Conservation (phyloP, 2,888 invertebrate genomes). For the Allolobophora icterica region DNA sequence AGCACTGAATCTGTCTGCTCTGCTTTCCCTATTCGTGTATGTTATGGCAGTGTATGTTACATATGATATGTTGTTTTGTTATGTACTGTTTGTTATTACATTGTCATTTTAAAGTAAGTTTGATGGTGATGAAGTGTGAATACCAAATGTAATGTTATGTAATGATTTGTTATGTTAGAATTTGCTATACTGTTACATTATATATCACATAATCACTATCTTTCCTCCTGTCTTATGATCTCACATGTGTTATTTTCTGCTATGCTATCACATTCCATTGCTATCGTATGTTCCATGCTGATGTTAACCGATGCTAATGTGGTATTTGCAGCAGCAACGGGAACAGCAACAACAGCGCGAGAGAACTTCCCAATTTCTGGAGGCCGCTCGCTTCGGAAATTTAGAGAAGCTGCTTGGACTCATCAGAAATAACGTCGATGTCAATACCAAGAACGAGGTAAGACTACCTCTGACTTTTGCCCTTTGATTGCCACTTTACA, state of each 20-base stretch:
- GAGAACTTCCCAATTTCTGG: slow-evolving; percentile 95
- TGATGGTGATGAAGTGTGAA: too few relatives aligned
- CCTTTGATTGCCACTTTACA: too few relatives aligned
- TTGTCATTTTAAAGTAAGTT: too few relatives aligned
- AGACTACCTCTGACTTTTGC: slow-evolving; percentile 68
- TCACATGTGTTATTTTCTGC: background rate
- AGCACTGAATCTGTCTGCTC: too few relatives aligned
- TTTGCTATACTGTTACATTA: background rate
- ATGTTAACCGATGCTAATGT: background rate
- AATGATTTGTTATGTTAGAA: background rate
- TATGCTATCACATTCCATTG: background rate
- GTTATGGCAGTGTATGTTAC: too few relatives aligned
- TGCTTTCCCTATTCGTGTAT: too few relatives aligned
- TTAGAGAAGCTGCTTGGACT: slow-evolving; percentile 96
- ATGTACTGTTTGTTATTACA: too few relatives aligned
- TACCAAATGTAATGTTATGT: background rate
- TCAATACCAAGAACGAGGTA: slow-evolving; percentile 98
- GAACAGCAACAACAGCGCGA: slow-evolving; percentile 77
- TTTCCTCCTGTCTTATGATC: background rate
- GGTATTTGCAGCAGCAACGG: background rate
- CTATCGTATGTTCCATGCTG: background rate
- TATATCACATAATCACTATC: background rate
- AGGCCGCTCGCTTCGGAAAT: slow-evolving; percentile 97
- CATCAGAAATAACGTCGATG: slow-evolving; percentile 93
- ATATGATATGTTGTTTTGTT: too few relatives aligned